These are phyloP conservation scores for Onychorhynchus coronatus DNA, from an alignment of 2,113 vertebrate genomes.

Conservation along the genomic window DNA sequence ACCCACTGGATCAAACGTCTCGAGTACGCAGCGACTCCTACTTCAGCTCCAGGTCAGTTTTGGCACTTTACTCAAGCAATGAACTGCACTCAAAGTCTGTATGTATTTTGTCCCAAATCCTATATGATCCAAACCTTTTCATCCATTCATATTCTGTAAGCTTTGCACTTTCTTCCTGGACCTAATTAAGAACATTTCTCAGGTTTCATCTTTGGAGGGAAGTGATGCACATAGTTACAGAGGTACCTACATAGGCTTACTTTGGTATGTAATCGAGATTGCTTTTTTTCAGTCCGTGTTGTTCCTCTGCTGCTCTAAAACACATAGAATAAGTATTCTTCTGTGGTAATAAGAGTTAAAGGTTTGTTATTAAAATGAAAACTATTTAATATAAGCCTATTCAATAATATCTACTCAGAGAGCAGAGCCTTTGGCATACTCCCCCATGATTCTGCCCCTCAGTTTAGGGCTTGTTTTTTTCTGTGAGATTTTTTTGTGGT, in stretches of 20 bases:
- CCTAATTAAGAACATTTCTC: not conserved
- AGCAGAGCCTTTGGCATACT: not conserved
- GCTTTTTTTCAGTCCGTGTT: not conserved
- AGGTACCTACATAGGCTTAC: not conserved
- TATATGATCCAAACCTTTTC: not conserved
- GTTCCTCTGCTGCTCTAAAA: not conserved
- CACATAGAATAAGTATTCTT: not conserved
- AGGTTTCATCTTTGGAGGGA: not conserved
- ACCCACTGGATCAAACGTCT: not conserved
- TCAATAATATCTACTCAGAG: not conserved
- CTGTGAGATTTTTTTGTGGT: not conserved
- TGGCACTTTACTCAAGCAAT: not conserved
- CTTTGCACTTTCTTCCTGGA: not conserved
- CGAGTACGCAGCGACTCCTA: rapidly evolving
- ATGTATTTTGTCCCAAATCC: not conserved
- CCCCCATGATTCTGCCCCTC: not conserved
- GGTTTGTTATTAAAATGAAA: not conserved
- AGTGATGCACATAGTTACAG: rapidly evolving
- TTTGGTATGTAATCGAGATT: not conserved
- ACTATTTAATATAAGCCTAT: not conserved
- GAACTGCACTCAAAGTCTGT: not conserved
- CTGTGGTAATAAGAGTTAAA: not conserved
- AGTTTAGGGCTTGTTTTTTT: not conserved
- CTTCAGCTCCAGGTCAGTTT: not conserved
- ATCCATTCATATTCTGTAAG: not conserved